phyloP scores from a whole-genome alignment of 2,113 vertebrate genomes.

The Xenus cinereus region DNA sequence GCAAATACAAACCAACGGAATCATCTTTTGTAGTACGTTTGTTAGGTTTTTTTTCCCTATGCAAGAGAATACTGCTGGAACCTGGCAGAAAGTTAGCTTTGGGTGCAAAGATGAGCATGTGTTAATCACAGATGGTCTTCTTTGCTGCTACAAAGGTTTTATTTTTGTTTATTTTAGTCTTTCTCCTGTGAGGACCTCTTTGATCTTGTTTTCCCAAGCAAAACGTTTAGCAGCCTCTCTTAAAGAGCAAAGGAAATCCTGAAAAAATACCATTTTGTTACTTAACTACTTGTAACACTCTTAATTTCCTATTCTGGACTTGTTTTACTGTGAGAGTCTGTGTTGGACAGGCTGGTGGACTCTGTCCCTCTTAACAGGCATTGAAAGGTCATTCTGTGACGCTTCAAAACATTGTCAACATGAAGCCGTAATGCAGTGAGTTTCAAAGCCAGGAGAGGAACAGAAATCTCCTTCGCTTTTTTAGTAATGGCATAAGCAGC shows the following conservation, averaged over 20 bases:
- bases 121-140: neutral
- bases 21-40: neutral
- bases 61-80: neutral
- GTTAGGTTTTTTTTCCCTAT: neutral
- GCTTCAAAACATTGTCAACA: neutral
- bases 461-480: neutral
- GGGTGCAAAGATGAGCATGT: neutral
- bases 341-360: neutral
- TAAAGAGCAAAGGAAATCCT: neutral
- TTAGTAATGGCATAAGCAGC: neutral
- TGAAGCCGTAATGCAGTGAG: neutral
- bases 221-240: neutral
- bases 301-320: neutral
- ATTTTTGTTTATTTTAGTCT: constrained; percentile 9
- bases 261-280: neutral
- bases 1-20: neutral
- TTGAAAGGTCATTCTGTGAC: neutral
- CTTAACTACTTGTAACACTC: neutral
- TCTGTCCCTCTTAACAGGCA: neutral
- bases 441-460: neutral
- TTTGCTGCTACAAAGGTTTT: neutral
- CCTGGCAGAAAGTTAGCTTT: neutral
- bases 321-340: neutral
- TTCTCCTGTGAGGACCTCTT: neutral
- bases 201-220: neutral